These are phyloP conservation scores for Drosophila longiperda DNA, from an alignment of 2,888 invertebrate genomes.

Conservation along the genomic window DNA sequence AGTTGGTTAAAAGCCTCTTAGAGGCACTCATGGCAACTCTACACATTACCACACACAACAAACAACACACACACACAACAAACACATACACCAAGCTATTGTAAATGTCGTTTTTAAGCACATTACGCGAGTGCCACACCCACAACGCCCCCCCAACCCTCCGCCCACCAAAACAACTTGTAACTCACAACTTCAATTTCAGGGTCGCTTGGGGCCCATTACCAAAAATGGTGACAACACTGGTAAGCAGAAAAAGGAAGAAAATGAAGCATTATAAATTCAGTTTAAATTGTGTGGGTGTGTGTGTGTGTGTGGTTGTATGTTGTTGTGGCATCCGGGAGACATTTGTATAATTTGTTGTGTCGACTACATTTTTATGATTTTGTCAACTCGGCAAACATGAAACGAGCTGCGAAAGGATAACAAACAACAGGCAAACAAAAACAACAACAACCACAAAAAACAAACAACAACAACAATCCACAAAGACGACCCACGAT, in stretches of 20 bases:
- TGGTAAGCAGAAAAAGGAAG: background rate
- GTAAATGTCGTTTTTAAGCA: conserved; percentile 33
- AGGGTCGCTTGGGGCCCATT: conserved; percentile 67
- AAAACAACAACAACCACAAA: conserved; percentile 7
- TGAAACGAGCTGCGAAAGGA: conserved; percentile 74
- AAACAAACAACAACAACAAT: conserved; percentile 24
- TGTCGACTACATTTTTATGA: conserved; percentile 74
- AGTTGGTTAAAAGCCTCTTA: conserved; percentile 9
- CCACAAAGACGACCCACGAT: conserved; percentile 73
- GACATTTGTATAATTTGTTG: conserved; percentile 81
- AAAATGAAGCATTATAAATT: conserved; percentile 53
- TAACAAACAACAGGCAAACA: conserved; percentile 31
- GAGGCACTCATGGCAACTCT: background rate
- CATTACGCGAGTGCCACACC: conserved; percentile 29
- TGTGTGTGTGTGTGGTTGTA: background rate
- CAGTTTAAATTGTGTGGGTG: conserved; percentile 43
- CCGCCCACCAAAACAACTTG: background rate
- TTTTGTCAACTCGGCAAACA: conserved; percentile 74
- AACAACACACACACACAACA: conserved; percentile 2
- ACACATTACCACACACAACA: conserved; percentile 46
- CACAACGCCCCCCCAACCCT: background rate
- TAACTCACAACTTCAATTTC: conserved; percentile 1
- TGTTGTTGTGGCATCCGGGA: conserved; percentile 48
- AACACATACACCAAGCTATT: conserved; percentile 18
- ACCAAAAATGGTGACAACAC: conserved; percentile 61